Base-by-base conservation (phyloP, 2,888 invertebrate genomes). In the Lysandra coridon region DNA sequence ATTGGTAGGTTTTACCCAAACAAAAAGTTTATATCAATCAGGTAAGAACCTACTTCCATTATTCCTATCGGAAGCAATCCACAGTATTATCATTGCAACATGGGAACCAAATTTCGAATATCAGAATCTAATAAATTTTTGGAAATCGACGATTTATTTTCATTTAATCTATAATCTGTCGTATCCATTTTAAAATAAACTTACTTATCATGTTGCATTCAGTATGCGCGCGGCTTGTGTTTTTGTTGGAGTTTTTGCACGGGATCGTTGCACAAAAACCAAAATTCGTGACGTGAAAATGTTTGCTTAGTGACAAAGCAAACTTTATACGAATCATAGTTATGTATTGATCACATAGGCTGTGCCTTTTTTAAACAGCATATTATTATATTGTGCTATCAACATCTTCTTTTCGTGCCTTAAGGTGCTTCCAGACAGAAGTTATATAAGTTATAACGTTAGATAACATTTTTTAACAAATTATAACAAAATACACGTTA, bases 131-230 rank as follows among this genome's bases (percentile, higher is more conserved):
- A 64, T 80, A 73, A 82, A 82, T 82, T 78, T 57, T 78, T 69
- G 14, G 23, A 79, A 74, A 78, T 79, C 69, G 23, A 74, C 78
- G 60, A 79, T 76, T 33, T 78, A 77, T 76, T 76, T 76, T 33
- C 53, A 57, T 76, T 76, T 76, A 76, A 76, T 76, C 57, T 76
- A 76, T 76, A 76, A 76, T 76, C 76, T 76, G 87, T 86, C 88
- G 88, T 86, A 85, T 85, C 85, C 84, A 83, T 92, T 92, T 90
- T 91, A 90, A 92, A 92, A 92, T 91, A 93, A 93, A 93, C 92
- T 90, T 91, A 93, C 91, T 92, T 92, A 93, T 93, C 93, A 89
- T 88, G 88, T 91, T 89, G 88, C 88, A 84, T 86, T 87, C 85
- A 85, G 86, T 85, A 83, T 84, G 83, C 81, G 84, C 87, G 88